Evolutionary conservation across 2,888 invertebrate genomes (phyloP).

Genomic region (Carcina quercana): DNA sequence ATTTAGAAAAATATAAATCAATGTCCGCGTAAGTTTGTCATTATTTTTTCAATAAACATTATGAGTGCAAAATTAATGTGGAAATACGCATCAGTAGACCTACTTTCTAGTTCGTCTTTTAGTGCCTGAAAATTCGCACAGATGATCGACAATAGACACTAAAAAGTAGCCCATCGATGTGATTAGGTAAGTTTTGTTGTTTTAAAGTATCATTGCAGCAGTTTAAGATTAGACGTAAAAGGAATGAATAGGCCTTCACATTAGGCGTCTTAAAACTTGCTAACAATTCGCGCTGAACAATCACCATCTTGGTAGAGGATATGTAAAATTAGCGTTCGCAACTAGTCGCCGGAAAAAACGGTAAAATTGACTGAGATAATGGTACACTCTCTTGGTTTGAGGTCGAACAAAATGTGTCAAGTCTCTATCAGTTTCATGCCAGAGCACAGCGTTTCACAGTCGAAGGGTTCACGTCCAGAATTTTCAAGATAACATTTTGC

Average conservation of each 20-base stretch:
- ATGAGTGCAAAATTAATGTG: slow-evolving; percentile 54
- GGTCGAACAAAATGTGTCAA: no score
- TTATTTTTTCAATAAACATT: slow-evolving; percentile 1
- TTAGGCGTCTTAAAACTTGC: no score
- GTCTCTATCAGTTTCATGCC: no score
- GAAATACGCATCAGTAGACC: slow-evolving; percentile 55
- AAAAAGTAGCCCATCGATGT: not conserved
- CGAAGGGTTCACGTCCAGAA: no score
- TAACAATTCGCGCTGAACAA: no score
- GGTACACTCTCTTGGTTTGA: no score
- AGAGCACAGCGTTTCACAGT: no score
- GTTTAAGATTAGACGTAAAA: not conserved
- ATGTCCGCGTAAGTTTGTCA: not conserved
- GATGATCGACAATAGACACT: not conserved
- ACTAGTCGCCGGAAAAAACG: no score
- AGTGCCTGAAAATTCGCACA: slow-evolving; percentile 27
- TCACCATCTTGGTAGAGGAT: no score
- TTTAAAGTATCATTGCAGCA: not conserved
- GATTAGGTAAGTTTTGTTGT: not conserved
- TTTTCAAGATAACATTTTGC: no score
- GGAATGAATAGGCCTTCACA: not conserved
- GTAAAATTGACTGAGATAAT: no score
- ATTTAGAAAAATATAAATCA: slow-evolving; percentile 1
- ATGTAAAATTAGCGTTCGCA: no score
- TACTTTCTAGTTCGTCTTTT: slow-evolving; percentile 51